phyloP scores from a whole-genome alignment of 2,888 invertebrate genomes.

The Julus scandinavius region DNA sequence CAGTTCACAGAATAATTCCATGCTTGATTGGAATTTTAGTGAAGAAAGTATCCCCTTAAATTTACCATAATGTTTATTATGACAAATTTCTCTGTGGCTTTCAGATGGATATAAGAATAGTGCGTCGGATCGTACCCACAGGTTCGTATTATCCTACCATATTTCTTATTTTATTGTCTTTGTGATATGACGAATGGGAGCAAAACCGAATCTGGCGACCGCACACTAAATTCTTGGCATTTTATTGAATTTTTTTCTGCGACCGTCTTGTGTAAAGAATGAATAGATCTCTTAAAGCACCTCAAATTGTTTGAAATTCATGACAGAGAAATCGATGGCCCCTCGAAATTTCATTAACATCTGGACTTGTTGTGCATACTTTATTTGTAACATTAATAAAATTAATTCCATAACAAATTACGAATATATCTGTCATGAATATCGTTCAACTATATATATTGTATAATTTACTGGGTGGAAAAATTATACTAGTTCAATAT shows the following conservation, averaged over 20 bases:
- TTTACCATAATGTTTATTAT: background rate
- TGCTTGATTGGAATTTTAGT: too few relatives aligned
- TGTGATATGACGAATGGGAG: constrained; percentile 40
- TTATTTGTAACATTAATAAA: too few relatives aligned
- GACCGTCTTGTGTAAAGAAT: constrained; percentile 19
- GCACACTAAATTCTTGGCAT: constrained; percentile 46
- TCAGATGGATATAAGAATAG: background rate
- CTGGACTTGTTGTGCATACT: too few relatives aligned
- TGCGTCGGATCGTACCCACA: background rate
- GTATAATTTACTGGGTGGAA: too few relatives aligned
- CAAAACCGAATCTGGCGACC: constrained; percentile 46
- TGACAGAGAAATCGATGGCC: background rate
- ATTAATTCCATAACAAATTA: too few relatives aligned
- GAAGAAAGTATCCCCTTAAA: background rate
- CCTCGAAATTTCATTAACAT: background rate
- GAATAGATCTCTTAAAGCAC: background rate
- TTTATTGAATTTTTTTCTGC: constrained; percentile 43
- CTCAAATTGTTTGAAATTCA: constrained; percentile 40
- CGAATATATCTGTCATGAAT: too few relatives aligned
- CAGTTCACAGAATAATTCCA: too few relatives aligned
- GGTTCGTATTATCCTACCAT: constrained; percentile 38
- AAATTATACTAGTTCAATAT: too few relatives aligned
- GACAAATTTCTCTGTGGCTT: background rate
- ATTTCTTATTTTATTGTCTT: constrained; percentile 37
- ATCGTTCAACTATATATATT: too few relatives aligned